Base-by-base conservation (phyloP, 1,140 invertebrate genomes). In the Steinernema khuongi region DNA sequence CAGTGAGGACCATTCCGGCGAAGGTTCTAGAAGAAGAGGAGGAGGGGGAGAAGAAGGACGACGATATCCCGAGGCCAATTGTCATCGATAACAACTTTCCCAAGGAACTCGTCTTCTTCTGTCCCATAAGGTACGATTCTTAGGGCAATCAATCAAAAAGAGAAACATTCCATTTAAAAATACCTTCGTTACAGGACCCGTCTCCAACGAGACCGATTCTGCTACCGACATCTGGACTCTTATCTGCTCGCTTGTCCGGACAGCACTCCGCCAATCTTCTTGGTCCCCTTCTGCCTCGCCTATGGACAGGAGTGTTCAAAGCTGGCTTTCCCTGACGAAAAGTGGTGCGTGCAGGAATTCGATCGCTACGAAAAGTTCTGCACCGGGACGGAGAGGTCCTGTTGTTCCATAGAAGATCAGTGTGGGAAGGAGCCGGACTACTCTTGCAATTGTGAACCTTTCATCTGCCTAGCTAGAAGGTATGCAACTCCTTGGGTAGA, bases 41-140 rank as follows among this genome's bases (percentile, higher is more conserved):
- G 50, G 50, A 41, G n/a, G 36, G 36, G 7, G 7, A 68, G 29
- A 22, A 68, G n/a, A 22, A 33, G 31, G 67, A 30, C 7, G 67
- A 68, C n/a, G 32, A 68, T 29, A 7, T 31, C 4, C 29, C 29
- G 7, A 7, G 32, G 22, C 67, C 67, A 31, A 70, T 73, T 7
- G 66, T 73, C 30, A 32, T 73, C 22, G 72, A 73, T 19, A 73
- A 73, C 31, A 70, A 31, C 1, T 73, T 73, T 33, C 72, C 72
- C 7, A 68, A 68, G 44, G 33, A 68, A 19, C 67, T 73, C 19
- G 26, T 32, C 4, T n/a, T 66, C 19, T 73, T 73, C 33, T 73
- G 72, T 32, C 72, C 19, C 26, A 31, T 73, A 4, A 4, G 60
- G 71, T 72, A 26, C 11, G 22, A 31, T 11, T 1, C 7, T 66